Conservation (phyloP, 2,797 vertebrate genomes). For the Anas georgica region DNA sequence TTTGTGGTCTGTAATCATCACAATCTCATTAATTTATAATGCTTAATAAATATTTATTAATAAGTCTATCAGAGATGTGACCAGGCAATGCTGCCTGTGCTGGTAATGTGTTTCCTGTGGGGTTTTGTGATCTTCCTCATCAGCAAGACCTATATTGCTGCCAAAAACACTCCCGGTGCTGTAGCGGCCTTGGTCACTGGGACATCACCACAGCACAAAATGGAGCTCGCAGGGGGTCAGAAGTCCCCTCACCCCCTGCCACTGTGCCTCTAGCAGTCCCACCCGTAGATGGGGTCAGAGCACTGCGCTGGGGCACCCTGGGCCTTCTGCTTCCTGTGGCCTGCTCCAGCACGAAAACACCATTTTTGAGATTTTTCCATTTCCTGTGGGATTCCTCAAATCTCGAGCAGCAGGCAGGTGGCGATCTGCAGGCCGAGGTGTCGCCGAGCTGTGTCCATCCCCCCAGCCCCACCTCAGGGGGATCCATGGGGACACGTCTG, state of each 20-base stretch:
- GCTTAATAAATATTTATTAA: neutral
- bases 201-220: fast-evolving
- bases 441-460: neutral
- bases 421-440: neutral
- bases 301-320: neutral
- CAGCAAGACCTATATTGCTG: neutral
- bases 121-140: neutral
- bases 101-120: neutral
- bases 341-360: neutral
- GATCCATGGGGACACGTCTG: fast-evolving
- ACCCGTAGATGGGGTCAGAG: neutral
- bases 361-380: neutral
- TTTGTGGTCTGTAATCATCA: neutral
- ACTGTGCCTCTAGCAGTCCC: neutral
- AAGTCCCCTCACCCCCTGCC: neutral
- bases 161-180: neutral
- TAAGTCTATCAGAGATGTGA: neutral
- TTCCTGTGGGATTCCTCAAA: neutral
- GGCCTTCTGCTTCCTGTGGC: neutral
- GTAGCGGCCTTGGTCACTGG: neutral
- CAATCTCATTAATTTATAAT: neutral
- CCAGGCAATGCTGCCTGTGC: neutral
- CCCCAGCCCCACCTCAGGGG: neutral
- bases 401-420: neutral
- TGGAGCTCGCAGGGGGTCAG: neutral